These are phyloP conservation scores for Saguinus oedipus DNA, from an alignment of 2,797 vertebrate species.

Conservation along the genomic window DNA sequence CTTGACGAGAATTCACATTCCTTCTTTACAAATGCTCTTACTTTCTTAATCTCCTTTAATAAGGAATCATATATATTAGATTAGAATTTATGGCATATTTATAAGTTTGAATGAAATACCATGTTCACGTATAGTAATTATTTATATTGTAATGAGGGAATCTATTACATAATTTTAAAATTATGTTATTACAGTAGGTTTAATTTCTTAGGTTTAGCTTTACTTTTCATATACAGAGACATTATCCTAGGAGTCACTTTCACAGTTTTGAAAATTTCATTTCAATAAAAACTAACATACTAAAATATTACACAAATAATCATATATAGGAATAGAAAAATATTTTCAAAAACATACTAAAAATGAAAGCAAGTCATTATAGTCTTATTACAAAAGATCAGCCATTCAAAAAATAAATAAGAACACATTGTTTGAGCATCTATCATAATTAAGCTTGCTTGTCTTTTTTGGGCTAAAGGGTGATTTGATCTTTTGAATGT, in stretches of 20 bases:
- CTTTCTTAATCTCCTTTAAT: not conserved
- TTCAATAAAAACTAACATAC: constrained; percentile 72
- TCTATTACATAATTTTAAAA: not conserved
- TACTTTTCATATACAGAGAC: not conserved
- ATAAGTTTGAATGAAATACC: not conserved
- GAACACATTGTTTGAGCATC: not conserved
- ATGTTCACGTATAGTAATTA: not conserved
- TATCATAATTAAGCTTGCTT: not conserved
- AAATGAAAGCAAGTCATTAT: not conserved
- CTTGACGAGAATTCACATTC: not conserved
- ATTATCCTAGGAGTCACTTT: not conserved
- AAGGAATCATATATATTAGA: not conserved
- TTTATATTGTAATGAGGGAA: not conserved
- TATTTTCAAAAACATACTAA: not conserved
- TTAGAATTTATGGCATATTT: not conserved
- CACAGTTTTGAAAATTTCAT: constrained; percentile 48
- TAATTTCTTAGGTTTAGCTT: not conserved
- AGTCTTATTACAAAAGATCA: not conserved
- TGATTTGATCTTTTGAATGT: not conserved
- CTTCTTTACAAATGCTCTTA: not conserved
- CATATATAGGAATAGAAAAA: not conserved
- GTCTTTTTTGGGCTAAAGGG: not conserved
- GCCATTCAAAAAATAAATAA: not conserved
- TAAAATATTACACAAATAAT: not conserved
- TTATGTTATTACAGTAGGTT: not conserved